Base-by-base conservation (phyloP, 2,888 invertebrate genomes). In the Nomada ruficornis region DNA sequence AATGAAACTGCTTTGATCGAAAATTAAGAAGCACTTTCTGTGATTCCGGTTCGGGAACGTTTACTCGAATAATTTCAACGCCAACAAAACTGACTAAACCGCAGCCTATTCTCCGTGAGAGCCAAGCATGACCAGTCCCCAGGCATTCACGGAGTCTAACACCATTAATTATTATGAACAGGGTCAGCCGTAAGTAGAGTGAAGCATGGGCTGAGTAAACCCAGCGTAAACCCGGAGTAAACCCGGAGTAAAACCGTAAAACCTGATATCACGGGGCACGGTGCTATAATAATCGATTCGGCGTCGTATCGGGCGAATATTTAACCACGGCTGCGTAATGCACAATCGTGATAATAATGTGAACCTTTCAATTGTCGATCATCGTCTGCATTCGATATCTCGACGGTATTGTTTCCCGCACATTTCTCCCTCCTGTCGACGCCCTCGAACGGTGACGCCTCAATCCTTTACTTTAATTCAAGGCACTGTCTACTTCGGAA, bases 161-260 rank as follows among this genome's bases (percentile, higher is more conserved):
- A 81, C 84, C 81, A 87, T 86, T 88, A 87, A 88, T 85, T 86
- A 86, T 86, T 86, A 86, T 77, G 77, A 88, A 87, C 82, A 88
- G 86, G 88, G 86, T 86, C 88, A 85, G 84, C 63, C 83, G 88
- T 88, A 88, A 88, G 86, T 88, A 88, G 88, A 88, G 80, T 88
- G 88, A 86, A 81, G 86, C 88, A 82, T 59, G 77, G 71, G 59
- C 80, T 20, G 74, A 72, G 63, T 79, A 77, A 83, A 80, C 57
- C 69, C 60, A 50, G 76, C 71, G 73, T 69, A 74, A 23, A 23
- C 23, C 23, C 23, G 54, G 76, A 76, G n/a, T n/a, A n/a, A 69
- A 80, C 54, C 72, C 60, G 54, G 76, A 76, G 72, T 65, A 73
- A 69, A 74, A 63, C 62, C 52, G 71, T 71, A 55, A 77, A 82